Evolutionary conservation across 1,140 invertebrate species (phyloP), one percentile per base, ranked within the genome.

Genomic region (Papilio xuthus): DNA sequence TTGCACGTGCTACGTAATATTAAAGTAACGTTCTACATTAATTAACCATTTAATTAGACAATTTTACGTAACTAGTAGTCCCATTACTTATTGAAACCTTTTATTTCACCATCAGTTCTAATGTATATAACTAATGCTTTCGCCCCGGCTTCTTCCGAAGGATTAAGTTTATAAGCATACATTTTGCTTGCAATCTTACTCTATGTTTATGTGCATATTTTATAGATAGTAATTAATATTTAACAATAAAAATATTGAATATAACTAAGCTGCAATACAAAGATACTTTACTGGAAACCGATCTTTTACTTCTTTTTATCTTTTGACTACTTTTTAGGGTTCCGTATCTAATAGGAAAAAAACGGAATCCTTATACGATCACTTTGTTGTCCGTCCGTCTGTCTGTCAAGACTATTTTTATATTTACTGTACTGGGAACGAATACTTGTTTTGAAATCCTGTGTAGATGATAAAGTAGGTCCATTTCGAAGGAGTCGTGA

Each of bases 21-120:
- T 63, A 28, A 28, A 6, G 60, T 70, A n/a, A n/a, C n/a, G n/a
- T 41, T 70, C 37, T 70, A 70, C 32, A 37, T 70, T 42, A 10
- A 70, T 37, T 42, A 42, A n/a, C n/a, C 18, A 42, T 42, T 70
- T 70, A 70, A 41, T 70, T 70, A 37, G 37, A n/a, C 10, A 26
- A 26, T 69, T 70, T 70, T 41, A 70, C 15, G n/a, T 10, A 70
- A 70, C 28, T 70, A 28, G 23, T 32, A 28, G 60, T 63, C 10
- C 26, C 26, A 18, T 63, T 28, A 63, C 4, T 63, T 63, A 28
- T 63, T 15, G 12, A 63, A 13, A 32, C 1, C 6, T 26, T 63
- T 63, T 28, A 12, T 28, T 26, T 8, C 1, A 20, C 20, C 20
- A 23, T 23, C n/a, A n/a, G 9, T 1, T 50, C 2, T n/a, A 50